A percentile compares a stretch with the other conserved stretches of the same genome.
These are phyloP conservation scores for Hemistola chrysoprasaria DNA, from an alignment of 2,888 invertebrate species.

Conservation along the genomic window DNA sequence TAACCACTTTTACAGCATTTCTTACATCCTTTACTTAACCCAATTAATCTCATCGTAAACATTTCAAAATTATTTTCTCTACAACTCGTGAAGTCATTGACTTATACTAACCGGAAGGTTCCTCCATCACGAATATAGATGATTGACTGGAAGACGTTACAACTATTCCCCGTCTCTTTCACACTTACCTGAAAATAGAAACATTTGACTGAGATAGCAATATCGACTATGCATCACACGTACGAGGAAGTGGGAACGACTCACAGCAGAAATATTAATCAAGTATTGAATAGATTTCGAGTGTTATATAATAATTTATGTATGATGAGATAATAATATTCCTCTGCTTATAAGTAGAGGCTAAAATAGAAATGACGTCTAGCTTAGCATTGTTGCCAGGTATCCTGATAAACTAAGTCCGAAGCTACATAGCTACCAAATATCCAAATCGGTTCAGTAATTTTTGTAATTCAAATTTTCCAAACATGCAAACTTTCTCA, in stretches of 20 bases:
- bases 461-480: too few species aligned
- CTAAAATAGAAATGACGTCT: slow-evolving; percentile 11
- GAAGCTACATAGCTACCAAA: too few species aligned
- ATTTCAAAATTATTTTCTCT: slow-evolving; percentile 23
- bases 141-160: slow-evolving; percentile 55
- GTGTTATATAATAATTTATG: slow-evolving; percentile 36
- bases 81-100: slow-evolving; percentile 52
- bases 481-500: too few species aligned
- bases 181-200: slow-evolving; percentile 24
- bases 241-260: slow-evolving; percentile 75
- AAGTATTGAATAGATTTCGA: slow-evolving; percentile 36
- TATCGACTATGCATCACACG: slow-evolving; percentile 67
- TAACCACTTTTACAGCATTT: too few species aligned
- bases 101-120: slow-evolving; percentile 72
- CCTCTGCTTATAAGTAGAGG: slow-evolving; percentile 17
- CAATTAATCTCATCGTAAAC: slow-evolving; percentile 16
- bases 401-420: too few species aligned
- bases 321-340: slow-evolving; percentile 25
- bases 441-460: too few species aligned
- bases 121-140: slow-evolving; percentile 79
- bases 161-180: slow-evolving; percentile 37
- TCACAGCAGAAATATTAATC: slow-evolving; percentile 75
- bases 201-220: slow-evolving; percentile 43
- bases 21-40: slow-evolving; percentile 18
- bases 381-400: too few species aligned